These are phyloP conservation scores for Paramormyrops hopkinsi DNA, from an alignment of 2,797 vertebrate species.

Conservation along the genomic window DNA sequence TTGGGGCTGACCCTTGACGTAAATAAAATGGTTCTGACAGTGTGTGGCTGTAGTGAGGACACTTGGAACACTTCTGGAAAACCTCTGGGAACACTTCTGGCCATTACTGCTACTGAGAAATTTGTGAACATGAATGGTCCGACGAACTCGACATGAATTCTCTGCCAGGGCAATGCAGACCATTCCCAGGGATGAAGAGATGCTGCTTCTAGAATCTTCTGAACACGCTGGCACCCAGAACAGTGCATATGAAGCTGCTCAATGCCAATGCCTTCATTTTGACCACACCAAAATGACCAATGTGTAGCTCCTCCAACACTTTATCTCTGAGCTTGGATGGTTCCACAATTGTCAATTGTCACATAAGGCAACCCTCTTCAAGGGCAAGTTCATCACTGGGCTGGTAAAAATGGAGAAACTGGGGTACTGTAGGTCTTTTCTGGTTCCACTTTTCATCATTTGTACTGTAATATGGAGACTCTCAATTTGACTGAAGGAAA, in stretches of 20 bases:
- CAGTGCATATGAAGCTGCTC: neutral
- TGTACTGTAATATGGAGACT: neutral
- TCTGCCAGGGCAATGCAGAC: neutral
- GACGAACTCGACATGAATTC: neutral
- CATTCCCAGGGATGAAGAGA: neutral
- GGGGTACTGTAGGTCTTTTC: too few species aligned
- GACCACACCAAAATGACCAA: neutral
- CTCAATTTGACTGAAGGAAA: neutral
- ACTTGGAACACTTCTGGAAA: neutral
- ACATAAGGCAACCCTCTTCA: neutral
- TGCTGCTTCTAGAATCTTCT: neutral
- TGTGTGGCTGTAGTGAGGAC: neutral
- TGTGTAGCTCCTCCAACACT: conserved; percentile 1
- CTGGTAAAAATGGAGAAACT: neutral
- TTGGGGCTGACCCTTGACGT: neutral
- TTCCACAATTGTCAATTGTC: neutral
- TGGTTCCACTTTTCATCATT: too few species aligned
- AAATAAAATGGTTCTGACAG: neutral
- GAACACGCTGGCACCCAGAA: neutral
- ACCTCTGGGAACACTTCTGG: too few species aligned
- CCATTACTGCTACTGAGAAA: neutral
- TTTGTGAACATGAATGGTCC: neutral
- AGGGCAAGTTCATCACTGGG: neutral
- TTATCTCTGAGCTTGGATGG: neutral
- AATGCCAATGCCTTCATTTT: neutral